These are phyloP conservation scores for Temnothorax ravouxi DNA, from an alignment of 2,888 invertebrate genomes.

Conservation along the genomic window DNA sequence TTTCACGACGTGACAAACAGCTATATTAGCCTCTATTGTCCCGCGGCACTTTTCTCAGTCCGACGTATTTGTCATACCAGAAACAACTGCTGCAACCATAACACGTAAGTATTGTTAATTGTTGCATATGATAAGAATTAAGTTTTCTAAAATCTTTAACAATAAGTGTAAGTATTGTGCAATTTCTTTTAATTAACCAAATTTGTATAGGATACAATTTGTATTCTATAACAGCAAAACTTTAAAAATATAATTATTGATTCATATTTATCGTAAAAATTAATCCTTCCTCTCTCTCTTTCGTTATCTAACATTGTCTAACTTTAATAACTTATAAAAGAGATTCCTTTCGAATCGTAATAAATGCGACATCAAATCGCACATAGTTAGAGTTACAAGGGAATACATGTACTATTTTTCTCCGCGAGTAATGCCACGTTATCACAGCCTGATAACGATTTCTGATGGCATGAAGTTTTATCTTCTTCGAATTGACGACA, in stretches of 20 bases:
- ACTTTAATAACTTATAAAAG: not conserved
- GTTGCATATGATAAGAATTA: not conserved
- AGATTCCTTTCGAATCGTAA: not conserved
- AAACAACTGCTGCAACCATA: constrained; percentile 18
- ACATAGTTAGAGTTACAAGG: constrained; percentile 1
- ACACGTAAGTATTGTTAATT: not conserved
- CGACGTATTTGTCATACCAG: not conserved
- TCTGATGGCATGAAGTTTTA: constrained; percentile 1
- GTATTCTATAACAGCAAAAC: not conserved
- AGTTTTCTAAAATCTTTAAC: not conserved
- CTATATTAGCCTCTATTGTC: constrained; percentile 65
- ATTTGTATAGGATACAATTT: not conserved
- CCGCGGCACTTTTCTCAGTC: constrained; percentile 37
- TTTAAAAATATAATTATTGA: not conserved
- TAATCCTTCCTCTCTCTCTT: not conserved
- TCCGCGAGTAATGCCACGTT: constrained; percentile 18
- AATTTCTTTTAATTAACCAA: not conserved
- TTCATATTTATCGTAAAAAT: not conserved
- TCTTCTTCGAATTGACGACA: constrained; percentile 7
- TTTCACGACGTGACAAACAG: constrained; percentile 68
- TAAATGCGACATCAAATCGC: constrained; percentile 11
- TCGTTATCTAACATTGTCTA: not conserved
- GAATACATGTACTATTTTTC: constrained; percentile 21
- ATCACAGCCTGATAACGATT: constrained; percentile 45
- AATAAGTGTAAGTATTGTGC: not conserved